These are phyloP conservation scores for Noturus placidus DNA, from an alignment of 2,113 vertebrate species.

Conservation along the genomic window DNA sequence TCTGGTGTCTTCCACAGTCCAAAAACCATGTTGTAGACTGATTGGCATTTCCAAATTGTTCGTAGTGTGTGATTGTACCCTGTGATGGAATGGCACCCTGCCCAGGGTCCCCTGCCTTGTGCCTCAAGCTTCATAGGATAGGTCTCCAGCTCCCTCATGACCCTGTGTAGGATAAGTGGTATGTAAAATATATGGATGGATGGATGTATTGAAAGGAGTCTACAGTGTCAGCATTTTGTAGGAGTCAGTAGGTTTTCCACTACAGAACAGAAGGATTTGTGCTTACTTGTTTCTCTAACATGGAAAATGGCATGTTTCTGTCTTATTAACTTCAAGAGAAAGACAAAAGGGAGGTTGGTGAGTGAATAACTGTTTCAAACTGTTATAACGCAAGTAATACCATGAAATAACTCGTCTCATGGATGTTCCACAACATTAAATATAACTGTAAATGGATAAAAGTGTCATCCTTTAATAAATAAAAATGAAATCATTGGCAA, in stretches of 20 bases:
- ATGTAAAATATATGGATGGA: no score
- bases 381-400: background rate
- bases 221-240: background rate
- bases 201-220: background rate
- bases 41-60: no score
- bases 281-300: background rate
- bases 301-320: background rate
- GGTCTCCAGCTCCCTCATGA: no score
- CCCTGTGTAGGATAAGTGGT: no score
- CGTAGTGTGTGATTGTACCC: no score
- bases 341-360: background rate
- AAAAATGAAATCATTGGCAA: background rate
- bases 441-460: background rate
- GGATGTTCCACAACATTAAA: background rate
- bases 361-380: background rate
- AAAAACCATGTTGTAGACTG: no score
- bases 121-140: no score
- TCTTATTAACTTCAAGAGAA: conserved; percentile 3
- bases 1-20: no score
- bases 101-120: no score
- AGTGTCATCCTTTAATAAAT: background rate
- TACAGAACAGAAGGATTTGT: background rate
- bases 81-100: no score
- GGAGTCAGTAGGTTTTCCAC: background rate
- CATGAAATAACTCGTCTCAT: background rate